phyloP scores from a whole-genome alignment of 2,888 invertebrate genomes.

The Teleiodes luculella region DNA sequence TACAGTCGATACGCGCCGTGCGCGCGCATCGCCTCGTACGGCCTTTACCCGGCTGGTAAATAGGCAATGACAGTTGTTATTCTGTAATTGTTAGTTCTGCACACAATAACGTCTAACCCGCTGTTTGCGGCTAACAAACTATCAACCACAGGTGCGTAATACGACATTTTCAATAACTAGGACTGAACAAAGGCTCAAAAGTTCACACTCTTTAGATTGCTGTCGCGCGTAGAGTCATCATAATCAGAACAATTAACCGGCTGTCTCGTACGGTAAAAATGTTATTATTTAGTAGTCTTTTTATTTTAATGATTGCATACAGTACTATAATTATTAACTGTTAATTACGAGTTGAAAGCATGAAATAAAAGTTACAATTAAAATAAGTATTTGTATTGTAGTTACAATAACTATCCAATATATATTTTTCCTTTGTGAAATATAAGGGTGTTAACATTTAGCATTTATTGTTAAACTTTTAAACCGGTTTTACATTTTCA shows the following conservation, averaged over 20 bases:
- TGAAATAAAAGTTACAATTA: too few relatives aligned
- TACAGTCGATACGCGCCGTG: conserved; percentile 30
- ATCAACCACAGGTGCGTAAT: conserved; percentile 7
- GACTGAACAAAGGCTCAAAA: not conserved
- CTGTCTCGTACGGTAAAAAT: not conserved
- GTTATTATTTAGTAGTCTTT: too few relatives aligned
- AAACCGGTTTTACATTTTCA: too few relatives aligned
- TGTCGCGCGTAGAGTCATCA: too few relatives aligned
- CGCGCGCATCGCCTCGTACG: conserved; percentile 26
- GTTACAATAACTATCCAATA: too few relatives aligned
- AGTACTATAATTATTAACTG: too few relatives aligned
- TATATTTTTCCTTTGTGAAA: too few relatives aligned
- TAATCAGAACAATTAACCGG: not conserved
- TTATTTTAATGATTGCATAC: too few relatives aligned
- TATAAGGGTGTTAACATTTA: too few relatives aligned
- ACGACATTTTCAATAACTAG: conserved; percentile 6
- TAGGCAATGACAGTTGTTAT: conserved; percentile 20
- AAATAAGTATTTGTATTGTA: too few relatives aligned
- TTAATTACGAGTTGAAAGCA: too few relatives aligned
- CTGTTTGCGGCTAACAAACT: conserved; percentile 5
- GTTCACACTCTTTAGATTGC: not conserved
- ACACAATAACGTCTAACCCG: conserved; percentile 6
- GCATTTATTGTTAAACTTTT: too few relatives aligned
- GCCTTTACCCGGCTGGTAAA: conserved; percentile 21
- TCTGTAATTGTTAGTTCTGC: conserved; percentile 12